phyloP scores from a whole-genome alignment of 2,888 invertebrate genomes.

The Busseola fusca region DNA sequence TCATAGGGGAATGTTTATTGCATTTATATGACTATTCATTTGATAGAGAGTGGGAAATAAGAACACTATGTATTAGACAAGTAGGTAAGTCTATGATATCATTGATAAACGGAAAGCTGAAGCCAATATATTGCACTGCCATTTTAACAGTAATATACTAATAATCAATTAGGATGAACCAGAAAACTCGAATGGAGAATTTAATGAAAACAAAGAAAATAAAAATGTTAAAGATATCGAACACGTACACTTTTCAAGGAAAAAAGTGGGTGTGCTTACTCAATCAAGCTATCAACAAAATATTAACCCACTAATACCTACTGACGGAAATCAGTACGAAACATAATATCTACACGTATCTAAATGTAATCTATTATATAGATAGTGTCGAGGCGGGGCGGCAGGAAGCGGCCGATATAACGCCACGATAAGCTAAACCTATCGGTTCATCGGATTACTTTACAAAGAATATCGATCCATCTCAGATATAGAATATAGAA shows the following conservation, averaged over 20 bases:
- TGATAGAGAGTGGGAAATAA: constrained; percentile 37
- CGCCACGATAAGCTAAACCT: constrained; percentile 57
- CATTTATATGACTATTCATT: constrained; percentile 54
- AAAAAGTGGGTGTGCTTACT: constrained; percentile 15
- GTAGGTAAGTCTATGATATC: not conserved
- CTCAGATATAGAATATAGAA: constrained; percentile 71
- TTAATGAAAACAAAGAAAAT: constrained; percentile 12
- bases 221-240: constrained; percentile 22
- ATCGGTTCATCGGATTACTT: constrained; percentile 75
- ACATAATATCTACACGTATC: constrained; percentile 48
- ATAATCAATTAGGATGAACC: not conserved
- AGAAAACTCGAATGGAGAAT: not conserved
- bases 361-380: constrained; percentile 59
- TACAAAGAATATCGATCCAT: constrained; percentile 68
- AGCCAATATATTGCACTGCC: not conserved
- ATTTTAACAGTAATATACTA: not conserved
- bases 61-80: not conserved
- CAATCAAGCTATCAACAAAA: constrained; percentile 40
- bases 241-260: constrained; percentile 31
- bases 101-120: not conserved
- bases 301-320: constrained; percentile 47
- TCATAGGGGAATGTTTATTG: constrained; percentile 54
- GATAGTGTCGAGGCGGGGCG: constrained; percentile 64
- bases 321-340: constrained; percentile 52
- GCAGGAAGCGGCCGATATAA: constrained; percentile 65